These are phyloP conservation scores for Acanthurus tractus DNA, from an alignment of 2,797 vertebrate genomes.

Conservation along the genomic window DNA sequence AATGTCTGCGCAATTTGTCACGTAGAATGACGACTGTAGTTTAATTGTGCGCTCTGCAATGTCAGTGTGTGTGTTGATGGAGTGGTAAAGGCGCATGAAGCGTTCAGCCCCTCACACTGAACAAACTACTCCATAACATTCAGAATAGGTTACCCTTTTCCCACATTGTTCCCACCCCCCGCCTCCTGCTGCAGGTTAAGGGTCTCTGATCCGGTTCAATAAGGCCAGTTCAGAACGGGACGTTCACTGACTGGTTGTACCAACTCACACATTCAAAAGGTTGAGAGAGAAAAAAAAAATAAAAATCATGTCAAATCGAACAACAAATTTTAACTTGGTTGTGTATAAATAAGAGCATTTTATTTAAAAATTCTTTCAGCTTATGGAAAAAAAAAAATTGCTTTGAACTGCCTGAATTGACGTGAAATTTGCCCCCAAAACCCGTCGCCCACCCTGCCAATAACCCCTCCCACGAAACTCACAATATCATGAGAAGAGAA, in stretches of 20 bases:
- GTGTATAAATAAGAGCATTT: conserved; percentile 81
- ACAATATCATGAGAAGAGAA: conserved; percentile 81
- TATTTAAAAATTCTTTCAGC: conserved; percentile 74
- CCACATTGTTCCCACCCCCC: conserved; percentile 40
- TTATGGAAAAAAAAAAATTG: conserved; percentile 61
- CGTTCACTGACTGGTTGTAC: conserved; percentile 53
- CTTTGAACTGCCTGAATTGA: conserved; percentile 72
- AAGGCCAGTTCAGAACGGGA: conserved; percentile 78
- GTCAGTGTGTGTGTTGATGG: conserved; percentile 77
- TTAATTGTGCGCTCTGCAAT: conserved; percentile 63
- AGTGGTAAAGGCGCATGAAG: conserved; percentile 78
- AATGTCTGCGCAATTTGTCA: conserved; percentile 58
- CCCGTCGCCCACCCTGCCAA: conserved; percentile 64
- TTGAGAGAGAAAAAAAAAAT: conserved; percentile 60
- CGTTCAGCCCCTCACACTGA: conserved; percentile 79
- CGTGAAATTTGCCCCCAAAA: conserved; percentile 61
- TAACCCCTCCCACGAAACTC: conserved; percentile 60
- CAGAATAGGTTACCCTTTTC: conserved; percentile 72
- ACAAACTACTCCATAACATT: conserved; percentile 85
- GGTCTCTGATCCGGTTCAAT: conserved; percentile 70
- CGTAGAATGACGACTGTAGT: conserved; percentile 17
- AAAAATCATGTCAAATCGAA: conserved; percentile 59
- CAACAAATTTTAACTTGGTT: conserved; percentile 65
- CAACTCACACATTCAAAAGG: conserved; percentile 79
- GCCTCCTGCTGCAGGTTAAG: conserved; percentile 59